phyloP scores from a whole-genome alignment of 2,888 invertebrate genomes.

The Listrodromus nycthemerus region DNA sequence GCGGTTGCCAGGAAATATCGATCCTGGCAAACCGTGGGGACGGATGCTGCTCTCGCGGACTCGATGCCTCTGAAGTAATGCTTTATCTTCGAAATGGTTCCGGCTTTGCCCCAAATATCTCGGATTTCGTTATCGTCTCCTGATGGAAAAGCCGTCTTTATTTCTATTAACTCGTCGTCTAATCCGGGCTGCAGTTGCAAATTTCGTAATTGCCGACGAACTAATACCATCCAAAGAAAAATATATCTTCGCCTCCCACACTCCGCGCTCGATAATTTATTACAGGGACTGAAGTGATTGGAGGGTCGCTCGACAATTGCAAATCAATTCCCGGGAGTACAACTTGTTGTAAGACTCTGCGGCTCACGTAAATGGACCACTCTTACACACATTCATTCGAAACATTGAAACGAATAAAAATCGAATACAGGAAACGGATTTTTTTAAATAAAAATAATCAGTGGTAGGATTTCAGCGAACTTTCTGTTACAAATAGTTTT shows the following conservation, averaged over 20 bases:
- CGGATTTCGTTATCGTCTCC: constrained; percentile 70
- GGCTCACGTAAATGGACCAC: background rate
- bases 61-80: constrained; percentile 67
- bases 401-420: background rate
- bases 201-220: background rate
- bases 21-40: constrained; percentile 78
- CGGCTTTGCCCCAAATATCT: constrained; percentile 72
- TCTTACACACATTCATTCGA: background rate
- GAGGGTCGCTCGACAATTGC: constrained; percentile 13
- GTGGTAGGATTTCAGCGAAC: no score
- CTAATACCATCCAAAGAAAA: constrained; percentile 10
- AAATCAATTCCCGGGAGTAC: constrained; percentile 10
- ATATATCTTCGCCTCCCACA: constrained; percentile 12
- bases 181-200: background rate
- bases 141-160: constrained; percentile 5
- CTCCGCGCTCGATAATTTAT: constrained; percentile 55
- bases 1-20: constrained; percentile 84
- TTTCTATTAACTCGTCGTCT: constrained; percentile 10
- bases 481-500: no score
- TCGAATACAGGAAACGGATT: no score
- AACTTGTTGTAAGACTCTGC: background rate
- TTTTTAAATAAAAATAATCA: no score
- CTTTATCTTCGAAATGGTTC: constrained; percentile 76
- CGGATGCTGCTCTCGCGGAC: constrained; percentile 78
- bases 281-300: constrained; percentile 26